Percentiles rank a stretch among this genome's conserved stretches.
phyloP scores from a whole-genome alignment of 2,888 invertebrate genomes.

The Ashinkailepas kermadecensis region DNA sequence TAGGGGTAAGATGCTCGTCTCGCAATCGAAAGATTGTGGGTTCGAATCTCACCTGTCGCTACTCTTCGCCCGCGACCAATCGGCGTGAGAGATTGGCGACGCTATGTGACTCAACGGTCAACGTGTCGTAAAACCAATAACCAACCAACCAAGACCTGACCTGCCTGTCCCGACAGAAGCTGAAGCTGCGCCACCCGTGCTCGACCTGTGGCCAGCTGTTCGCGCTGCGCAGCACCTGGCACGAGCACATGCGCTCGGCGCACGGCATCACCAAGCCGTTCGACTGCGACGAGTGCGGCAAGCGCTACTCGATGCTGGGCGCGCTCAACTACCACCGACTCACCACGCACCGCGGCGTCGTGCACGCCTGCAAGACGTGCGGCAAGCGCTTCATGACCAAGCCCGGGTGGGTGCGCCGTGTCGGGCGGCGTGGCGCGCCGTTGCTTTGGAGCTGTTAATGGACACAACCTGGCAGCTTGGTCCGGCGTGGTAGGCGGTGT shows the following conservation, averaged over 20 bases:
- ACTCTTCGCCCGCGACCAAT: too few relatives aligned
- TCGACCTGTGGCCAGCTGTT: conserved; percentile 5
- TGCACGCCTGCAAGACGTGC: conserved; percentile 22
- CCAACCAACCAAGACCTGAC: background rate
- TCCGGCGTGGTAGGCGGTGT: too few relatives aligned
- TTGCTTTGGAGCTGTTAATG: too few relatives aligned
- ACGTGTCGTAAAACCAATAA: too few relatives aligned
- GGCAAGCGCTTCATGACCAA: conserved; percentile 23
- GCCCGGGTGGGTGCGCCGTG: background rate
- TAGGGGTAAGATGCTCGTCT: too few relatives aligned
- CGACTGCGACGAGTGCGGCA: conserved; percentile 15
- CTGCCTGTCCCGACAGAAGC: background rate
- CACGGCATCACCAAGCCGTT: conserved; percentile 23
- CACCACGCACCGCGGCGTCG: conserved; percentile 14
- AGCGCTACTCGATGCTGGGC: conserved; percentile 21
- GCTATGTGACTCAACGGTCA: too few relatives aligned
- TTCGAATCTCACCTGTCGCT: too few relatives aligned
- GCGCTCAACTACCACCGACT: conserved; percentile 23
- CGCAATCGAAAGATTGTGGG: too few relatives aligned
- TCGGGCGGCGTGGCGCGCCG: too few relatives aligned
- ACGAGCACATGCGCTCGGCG: conserved; percentile 6
- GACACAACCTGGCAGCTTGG: too few relatives aligned
- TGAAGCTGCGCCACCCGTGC: conserved; percentile 23
- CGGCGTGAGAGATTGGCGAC: too few relatives aligned
- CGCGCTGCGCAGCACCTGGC: conserved; percentile 20